Percentiles rank a stretch among this genome's conserved stretches.
Evolutionary conservation across 2,888 invertebrate species (phyloP).

Genomic region (Melanostoma mellinum): DNA sequence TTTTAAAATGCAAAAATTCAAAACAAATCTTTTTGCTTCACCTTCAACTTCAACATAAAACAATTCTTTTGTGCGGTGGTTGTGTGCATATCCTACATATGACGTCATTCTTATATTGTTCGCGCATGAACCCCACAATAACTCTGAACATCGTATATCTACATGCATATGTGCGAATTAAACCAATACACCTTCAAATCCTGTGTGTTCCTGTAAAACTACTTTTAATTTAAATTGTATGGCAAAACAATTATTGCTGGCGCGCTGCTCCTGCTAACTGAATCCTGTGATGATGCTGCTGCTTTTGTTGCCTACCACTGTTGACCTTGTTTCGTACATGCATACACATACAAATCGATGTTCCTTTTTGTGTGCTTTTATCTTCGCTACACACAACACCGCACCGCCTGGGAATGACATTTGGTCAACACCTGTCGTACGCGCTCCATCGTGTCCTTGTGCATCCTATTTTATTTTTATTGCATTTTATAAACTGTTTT

Average conservation of each 20-base stretch:
- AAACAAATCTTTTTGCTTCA: conserved; percentile 33
- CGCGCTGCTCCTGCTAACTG: conserved; percentile 27
- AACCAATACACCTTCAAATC: conserved; percentile 22
- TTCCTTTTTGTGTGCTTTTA: conserved; percentile 35
- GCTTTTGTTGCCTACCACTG: conserved; percentile 60
- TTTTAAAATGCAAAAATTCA: conserved; percentile 39
- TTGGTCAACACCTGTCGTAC: conserved; percentile 64
- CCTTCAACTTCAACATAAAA: conserved; percentile 63
- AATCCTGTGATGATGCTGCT: conserved; percentile 39
- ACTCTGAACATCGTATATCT: conserved; percentile 18
- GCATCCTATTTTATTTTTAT: conserved; percentile 61
- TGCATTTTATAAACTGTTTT: conserved; percentile 67
- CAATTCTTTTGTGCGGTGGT: conserved; percentile 27
- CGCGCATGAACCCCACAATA: conserved; percentile 63
- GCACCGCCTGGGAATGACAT: conserved; percentile 64
- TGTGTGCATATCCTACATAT: conserved; percentile 32
- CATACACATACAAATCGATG: conserved; percentile 45
- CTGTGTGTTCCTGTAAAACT: conserved; percentile 42
- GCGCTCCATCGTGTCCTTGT: conserved; percentile 71
- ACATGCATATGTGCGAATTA: conserved; percentile 31
- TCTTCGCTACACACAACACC: conserved; percentile 36
- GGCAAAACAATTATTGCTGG: conserved; percentile 63
- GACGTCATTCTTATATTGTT: conserved; percentile 69
- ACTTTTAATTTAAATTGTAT: conserved; percentile 67
- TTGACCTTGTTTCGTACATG: conserved; percentile 70